These are phyloP conservation scores for Eurypyga helias DNA, from an alignment of 2,113 vertebrate species.

Conservation along the genomic window DNA sequence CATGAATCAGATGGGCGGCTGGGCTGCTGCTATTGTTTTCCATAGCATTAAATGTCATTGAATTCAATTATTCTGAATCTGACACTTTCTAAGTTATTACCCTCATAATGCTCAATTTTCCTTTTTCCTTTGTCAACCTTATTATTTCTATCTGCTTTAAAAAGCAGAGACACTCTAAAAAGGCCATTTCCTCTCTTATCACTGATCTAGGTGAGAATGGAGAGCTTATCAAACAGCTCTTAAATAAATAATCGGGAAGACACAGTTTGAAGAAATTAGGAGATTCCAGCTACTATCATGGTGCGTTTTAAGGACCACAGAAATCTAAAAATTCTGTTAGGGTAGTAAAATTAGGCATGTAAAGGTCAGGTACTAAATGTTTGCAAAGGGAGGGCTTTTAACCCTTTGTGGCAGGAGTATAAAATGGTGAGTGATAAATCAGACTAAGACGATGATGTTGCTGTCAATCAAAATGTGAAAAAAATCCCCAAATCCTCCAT, in stretches of 20 bases:
- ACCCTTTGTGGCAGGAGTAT: not conserved
- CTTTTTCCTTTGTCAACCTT: conserved; percentile 78
- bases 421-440: not conserved
- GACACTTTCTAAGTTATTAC: conserved; percentile 83
- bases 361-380: not conserved
- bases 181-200: conserved; percentile 53
- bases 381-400: not conserved
- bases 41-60: conserved; percentile 94
- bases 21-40: conserved; percentile 95
- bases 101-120: conserved; percentile 83
- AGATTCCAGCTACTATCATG: not conserved
- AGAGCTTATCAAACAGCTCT: not conserved
- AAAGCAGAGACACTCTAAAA: conserved; percentile 60
- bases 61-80: conserved; percentile 91
- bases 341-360: not conserved
- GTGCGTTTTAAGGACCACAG: not conserved
- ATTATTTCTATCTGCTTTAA: conserved; percentile 79
- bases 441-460: not conserved
- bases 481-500: not conserved
- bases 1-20: conserved; percentile 89
- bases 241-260: conserved; percentile 23
- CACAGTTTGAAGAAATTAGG: not conserved
- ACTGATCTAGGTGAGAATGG: conserved; percentile 40
- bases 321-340: not conserved
- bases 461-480: not conserved